phyloP scores from a whole-genome alignment of 2,113 vertebrate genomes.

The Microcebus griseorufus region DNA sequence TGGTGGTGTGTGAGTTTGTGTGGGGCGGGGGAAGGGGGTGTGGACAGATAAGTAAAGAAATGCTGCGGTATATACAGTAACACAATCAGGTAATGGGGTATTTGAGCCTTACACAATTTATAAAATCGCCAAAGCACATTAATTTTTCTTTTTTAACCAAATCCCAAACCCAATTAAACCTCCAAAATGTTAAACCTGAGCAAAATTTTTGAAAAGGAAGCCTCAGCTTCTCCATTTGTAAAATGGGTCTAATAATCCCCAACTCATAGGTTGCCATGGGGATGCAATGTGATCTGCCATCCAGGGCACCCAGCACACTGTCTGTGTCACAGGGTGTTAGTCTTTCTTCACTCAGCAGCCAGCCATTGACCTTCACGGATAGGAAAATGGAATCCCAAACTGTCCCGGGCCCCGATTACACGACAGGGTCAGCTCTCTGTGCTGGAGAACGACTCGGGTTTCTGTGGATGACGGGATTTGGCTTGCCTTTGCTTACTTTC shows the following conservation, averaged over 20 bases:
- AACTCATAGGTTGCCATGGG: not conserved
- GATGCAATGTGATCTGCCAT: not conserved
- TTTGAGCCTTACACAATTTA: not conserved
- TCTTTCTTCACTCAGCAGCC: not conserved
- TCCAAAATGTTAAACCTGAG: not conserved
- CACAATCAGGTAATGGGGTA: not conserved
- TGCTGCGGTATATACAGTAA: accelerated
- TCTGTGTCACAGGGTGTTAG: not conserved
- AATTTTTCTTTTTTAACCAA: not conserved
- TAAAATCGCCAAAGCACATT: not conserved
- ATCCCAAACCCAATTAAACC: not conserved
- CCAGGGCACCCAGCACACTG: not conserved
- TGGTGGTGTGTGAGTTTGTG: too few relatives aligned
- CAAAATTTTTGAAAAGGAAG: not conserved
- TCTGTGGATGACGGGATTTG: not conserved
- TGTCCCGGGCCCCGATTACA: not conserved
- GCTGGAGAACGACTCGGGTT: not conserved
- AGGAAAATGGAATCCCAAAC: not conserved
- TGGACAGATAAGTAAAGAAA: not conserved
- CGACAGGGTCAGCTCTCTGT: not conserved
- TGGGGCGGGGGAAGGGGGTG: not conserved
- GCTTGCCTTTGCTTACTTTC: not conserved
- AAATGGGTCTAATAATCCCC: not conserved
- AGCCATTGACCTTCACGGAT: not conserved
- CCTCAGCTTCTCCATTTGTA: not conserved